Evolutionary conservation across 2,888 invertebrate genomes (phyloP).

Genomic region (Dicroscelio sp.): DNA sequence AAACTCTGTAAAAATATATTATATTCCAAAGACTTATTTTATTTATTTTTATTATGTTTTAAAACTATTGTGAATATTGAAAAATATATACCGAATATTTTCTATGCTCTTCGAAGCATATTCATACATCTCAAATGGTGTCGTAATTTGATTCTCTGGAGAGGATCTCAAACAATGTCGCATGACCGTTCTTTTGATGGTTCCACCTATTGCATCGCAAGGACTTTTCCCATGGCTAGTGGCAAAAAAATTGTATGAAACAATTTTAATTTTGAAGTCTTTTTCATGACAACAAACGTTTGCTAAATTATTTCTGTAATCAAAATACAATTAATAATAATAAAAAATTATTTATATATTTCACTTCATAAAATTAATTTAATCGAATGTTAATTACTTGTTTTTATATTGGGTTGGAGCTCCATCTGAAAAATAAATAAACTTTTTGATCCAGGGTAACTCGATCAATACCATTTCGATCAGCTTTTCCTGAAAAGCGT

Average conservation of each 20-base stretch:
- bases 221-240: conserved; percentile 49
- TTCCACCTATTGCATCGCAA: conserved; percentile 42
- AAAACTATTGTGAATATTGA: background rate
- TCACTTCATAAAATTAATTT: too few species aligned
- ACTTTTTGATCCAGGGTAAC: conserved; percentile 9
- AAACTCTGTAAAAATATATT: background rate
- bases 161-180: conserved; percentile 15
- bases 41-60: background rate
- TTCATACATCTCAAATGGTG: conserved; percentile 42
- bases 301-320: conserved; percentile 40
- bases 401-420: background rate
- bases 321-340: background rate
- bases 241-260: conserved; percentile 39
- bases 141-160: conserved; percentile 36
- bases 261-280: conserved; percentile 24
- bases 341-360: too few species aligned
- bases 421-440: background rate
- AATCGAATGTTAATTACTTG: too few species aligned
- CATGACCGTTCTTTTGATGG: conserved; percentile 21
- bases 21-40: too few species aligned
- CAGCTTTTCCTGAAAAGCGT: conserved; percentile 35
- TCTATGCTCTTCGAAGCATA: background rate
- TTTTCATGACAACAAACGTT: conserved; percentile 35
- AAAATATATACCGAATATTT: conserved; percentile 3
- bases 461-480: background rate